These are phyloP conservation scores for Semicossyphus pulcher DNA, from an alignment of 2,113 vertebrate genomes.

Conservation along the genomic window DNA sequence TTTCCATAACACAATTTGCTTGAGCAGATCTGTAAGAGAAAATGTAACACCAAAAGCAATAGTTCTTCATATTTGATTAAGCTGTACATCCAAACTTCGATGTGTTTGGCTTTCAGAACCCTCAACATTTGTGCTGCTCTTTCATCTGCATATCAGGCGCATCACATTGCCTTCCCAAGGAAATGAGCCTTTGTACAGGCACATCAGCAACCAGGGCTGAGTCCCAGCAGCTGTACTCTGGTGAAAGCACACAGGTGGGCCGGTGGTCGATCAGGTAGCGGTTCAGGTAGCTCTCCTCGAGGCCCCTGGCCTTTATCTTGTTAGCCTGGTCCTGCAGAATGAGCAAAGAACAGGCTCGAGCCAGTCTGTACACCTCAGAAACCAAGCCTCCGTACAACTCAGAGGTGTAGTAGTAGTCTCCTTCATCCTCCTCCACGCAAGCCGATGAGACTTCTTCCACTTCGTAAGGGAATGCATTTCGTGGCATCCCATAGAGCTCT, in stretches of 20 bases:
- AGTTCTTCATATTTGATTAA: neutral
- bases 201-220: constrained; percentile 65
- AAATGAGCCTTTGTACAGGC: constrained; percentile 72
- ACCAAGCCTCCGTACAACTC: constrained; percentile 81
- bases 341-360: constrained; percentile 74
- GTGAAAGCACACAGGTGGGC: constrained; percentile 82
- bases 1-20: neutral
- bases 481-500: constrained; percentile 67
- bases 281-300: constrained; percentile 86
- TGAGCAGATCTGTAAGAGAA: neutral
- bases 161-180: constrained; percentile 71
- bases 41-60: neutral
- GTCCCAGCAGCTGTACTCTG: constrained; percentile 85
- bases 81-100: neutral
- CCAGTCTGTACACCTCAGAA: constrained; percentile 73
- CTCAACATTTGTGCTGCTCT: constrained; percentile 54
- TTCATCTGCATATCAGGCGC: constrained; percentile 46
- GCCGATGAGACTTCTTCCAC: constrained; percentile 66
- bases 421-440: constrained; percentile 72
- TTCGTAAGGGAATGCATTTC: constrained; percentile 75
- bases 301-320: constrained; percentile 63
- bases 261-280: constrained; percentile 81
- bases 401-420: constrained; percentile 85
- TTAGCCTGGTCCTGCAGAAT: constrained; percentile 79
- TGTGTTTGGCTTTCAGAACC: neutral